phyloP scores from a whole-genome alignment of 2,113 vertebrate genomes.

The Morone saxatilis region DNA sequence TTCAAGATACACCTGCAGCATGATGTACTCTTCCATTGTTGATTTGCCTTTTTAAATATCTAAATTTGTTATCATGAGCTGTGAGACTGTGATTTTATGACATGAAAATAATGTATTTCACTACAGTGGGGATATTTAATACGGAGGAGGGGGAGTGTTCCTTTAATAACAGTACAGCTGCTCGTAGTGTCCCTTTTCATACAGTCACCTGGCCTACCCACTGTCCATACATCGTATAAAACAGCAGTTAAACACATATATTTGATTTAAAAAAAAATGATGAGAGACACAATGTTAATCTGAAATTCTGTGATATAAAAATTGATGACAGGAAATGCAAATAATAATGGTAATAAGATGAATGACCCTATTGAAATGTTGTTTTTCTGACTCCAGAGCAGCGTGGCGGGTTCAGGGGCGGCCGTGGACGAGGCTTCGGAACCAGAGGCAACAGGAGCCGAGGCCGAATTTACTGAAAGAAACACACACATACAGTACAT shows the following conservation, averaged over 20 bases:
- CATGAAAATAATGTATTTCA: no score
- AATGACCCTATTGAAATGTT: background rate
- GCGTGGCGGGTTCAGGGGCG: slow-evolving; percentile 95
- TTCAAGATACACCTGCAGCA: background rate
- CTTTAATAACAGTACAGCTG: no score
- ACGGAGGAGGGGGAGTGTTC: no score
- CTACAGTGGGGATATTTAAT: no score
- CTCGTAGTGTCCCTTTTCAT: background rate
- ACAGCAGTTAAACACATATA: background rate
- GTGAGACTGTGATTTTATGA: no score
- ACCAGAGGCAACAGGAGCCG: slow-evolving; percentile 93
- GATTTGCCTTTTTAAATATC: background rate
- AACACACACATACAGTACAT: slow-evolving; percentile 4
- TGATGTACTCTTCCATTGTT: background rate
- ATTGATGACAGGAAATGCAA: background rate
- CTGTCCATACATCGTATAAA: background rate
- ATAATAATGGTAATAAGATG: background rate
- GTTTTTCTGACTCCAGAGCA: slow-evolving; percentile 87
- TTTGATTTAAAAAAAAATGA: background rate
- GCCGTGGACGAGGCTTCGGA: slow-evolving; percentile 93
- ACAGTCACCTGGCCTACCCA: background rate
- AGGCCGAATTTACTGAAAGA: slow-evolving; percentile 92
- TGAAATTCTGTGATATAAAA: no score
- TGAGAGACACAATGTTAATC: background rate
- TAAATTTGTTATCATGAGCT: background rate